phyloP scores from a whole-genome alignment of 2,113 vertebrate genomes.

The Erythrocercus mccallii region DNA sequence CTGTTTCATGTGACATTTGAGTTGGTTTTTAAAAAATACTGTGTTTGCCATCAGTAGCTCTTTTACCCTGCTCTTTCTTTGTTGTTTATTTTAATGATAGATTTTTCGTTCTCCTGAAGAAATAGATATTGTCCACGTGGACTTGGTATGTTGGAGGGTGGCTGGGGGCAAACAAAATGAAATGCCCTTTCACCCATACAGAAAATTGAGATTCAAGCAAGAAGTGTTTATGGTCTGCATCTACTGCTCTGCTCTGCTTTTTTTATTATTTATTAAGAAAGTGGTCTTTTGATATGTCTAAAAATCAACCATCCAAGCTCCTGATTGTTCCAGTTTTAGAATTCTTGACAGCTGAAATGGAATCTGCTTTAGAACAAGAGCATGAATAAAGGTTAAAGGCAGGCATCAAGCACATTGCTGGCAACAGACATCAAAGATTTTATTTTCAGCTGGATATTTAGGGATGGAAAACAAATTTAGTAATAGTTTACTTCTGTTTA shows the following conservation, averaged over 20 bases:
- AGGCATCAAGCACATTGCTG: not conserved
- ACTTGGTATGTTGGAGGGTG: not conserved
- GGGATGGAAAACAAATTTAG: constrained; percentile 11
- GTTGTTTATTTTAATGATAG: not conserved
- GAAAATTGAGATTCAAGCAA: not conserved
- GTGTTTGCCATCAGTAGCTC: not conserved
- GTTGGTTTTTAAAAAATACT: not conserved
- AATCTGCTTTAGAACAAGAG: not conserved
- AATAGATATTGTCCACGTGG: not conserved
- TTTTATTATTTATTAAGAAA: not conserved
- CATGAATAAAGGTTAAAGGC: constrained; percentile 1
- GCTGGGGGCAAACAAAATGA: not conserved
- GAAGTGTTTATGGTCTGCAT: not conserved
- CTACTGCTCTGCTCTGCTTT: not conserved
- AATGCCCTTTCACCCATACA: not conserved
- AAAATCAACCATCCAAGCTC: not conserved
- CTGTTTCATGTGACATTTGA: not conserved
- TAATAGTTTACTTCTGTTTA: constrained; percentile 50
- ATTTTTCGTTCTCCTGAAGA: not conserved
- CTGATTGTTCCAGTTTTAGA: not conserved
- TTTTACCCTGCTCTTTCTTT: not conserved
- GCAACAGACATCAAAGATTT: constrained; percentile 27
- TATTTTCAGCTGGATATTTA: constrained; percentile 38
- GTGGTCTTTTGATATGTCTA: not conserved
- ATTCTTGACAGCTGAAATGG: not conserved